Percentiles rank a stretch among this genome's conserved stretches.
phyloP scores from a whole-genome alignment of 2,797 vertebrate genomes.

The Liparis tanakae region DNA sequence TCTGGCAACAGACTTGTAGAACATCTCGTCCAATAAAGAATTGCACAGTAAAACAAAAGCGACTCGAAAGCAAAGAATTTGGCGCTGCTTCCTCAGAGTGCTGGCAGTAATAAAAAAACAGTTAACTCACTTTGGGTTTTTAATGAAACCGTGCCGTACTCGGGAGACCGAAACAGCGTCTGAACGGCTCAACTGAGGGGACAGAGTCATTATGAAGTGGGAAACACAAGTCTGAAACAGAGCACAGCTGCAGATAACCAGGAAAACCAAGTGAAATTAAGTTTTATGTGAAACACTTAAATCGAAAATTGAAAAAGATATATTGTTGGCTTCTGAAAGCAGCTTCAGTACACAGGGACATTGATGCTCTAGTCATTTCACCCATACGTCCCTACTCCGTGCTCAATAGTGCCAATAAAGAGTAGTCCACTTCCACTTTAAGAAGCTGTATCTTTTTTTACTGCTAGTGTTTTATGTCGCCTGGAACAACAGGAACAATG shows the following conservation, averaged over 20 bases:
- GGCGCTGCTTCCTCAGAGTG: background rate
- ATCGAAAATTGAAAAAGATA: background rate
- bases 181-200: constrained; percentile 8
- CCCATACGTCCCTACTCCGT: background rate
- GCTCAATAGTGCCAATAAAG: constrained; percentile 3
- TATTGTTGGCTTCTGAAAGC: background rate
- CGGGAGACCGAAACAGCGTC: constrained; percentile 7
- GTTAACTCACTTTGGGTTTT: background rate
- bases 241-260: background rate
- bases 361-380: background rate
- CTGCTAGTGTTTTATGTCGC: background rate
- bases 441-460: background rate
- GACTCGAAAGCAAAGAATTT: constrained; percentile 5
- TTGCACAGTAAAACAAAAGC: constrained; percentile 11
- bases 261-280: background rate
- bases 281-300: background rate
- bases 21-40: constrained; percentile 1
- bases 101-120: constrained; percentile 20
- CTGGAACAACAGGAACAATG: background rate
- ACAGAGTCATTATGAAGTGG: background rate
- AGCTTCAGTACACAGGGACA: background rate
- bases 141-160: constrained; percentile 13
- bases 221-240: background rate
- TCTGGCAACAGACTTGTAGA: constrained; percentile 19
- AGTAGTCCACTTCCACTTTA: background rate